phyloP scores from a whole-genome alignment of 2,797 vertebrate species.

The Rhodeus uyekii region DNA sequence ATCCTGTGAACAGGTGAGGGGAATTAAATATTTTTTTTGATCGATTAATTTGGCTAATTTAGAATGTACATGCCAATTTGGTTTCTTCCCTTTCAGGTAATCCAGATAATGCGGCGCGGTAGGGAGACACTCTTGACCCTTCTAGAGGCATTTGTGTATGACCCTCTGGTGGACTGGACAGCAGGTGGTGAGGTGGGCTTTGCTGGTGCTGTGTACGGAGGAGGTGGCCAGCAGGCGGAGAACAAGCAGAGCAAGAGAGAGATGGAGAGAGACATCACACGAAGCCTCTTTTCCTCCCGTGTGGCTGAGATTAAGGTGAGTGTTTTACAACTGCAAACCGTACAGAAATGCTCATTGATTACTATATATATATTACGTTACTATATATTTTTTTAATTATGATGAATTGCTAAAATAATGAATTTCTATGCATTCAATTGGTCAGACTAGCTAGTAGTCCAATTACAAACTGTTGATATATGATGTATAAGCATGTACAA shows the following conservation, averaged over 20 bases:
- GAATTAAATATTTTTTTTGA: too few species aligned
- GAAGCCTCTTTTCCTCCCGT: conserved; percentile 97
- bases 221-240: conserved; percentile 96
- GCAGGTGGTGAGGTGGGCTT: conserved; percentile 97
- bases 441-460: not conserved
- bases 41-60: not conserved
- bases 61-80: not conserved
- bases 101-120: conserved; percentile 97
- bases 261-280: conserved; percentile 98
- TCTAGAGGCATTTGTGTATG: conserved; percentile 97
- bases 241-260: conserved; percentile 97
- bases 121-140: conserved; percentile 94
- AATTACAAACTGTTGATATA: not conserved
- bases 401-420: not conserved
- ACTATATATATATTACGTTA: too few species aligned
- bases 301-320: conserved; percentile 97
- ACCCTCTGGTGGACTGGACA: conserved; percentile 98
- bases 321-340: not conserved
- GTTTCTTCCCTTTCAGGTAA: conserved; percentile 76
- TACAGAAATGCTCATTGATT: too few species aligned
- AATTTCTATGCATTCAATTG: not conserved
- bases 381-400: too few species aligned
- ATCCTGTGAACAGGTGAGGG: conserved; percentile 94
- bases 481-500: too few species aligned
- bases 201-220: conserved; percentile 96